These are phyloP conservation scores for Thunnus albacares DNA, from an alignment of 2,797 vertebrate genomes.

Conservation along the genomic window DNA sequence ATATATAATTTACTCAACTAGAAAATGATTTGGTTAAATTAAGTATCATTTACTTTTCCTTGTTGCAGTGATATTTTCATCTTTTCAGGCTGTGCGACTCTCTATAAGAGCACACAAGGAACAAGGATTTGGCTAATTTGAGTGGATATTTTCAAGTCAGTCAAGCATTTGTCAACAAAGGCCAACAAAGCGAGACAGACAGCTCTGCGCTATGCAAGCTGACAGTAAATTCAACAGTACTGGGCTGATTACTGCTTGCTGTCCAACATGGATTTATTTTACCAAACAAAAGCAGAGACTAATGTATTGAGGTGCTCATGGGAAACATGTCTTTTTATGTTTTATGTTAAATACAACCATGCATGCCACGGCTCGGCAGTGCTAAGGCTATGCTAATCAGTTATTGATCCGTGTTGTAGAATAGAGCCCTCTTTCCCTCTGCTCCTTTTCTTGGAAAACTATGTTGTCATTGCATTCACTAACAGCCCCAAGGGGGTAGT, in stretches of 20 bases:
- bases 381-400: constrained; percentile 47
- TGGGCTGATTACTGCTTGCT: constrained; percentile 73
- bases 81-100: constrained; percentile 5
- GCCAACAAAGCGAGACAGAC: constrained; percentile 81
- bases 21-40: constrained; percentile 33
- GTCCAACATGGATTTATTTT: constrained; percentile 75
- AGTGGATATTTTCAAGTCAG: constrained; percentile 80
- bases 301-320: constrained; percentile 69
- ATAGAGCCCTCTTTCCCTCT: constrained; percentile 18
- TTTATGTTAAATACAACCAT: constrained; percentile 59
- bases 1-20: constrained; percentile 22
- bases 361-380: constrained; percentile 26
- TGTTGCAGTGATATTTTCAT: constrained; percentile 20
- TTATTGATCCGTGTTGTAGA: constrained; percentile 52
- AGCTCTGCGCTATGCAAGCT: constrained; percentile 66
- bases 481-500: constrained; percentile 74
- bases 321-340: constrained; percentile 56
- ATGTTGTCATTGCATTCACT: constrained; percentile 75
- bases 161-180: constrained; percentile 84
- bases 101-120: constrained; percentile 47
- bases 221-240: constrained; percentile 79
- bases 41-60: constrained; percentile 20
- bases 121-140: constrained; percentile 84
- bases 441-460: constrained; percentile 77
- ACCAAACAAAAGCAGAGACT: constrained; percentile 77